Conservation (phyloP, 1,140 invertebrate species). For the Popillia japonica region DNA sequence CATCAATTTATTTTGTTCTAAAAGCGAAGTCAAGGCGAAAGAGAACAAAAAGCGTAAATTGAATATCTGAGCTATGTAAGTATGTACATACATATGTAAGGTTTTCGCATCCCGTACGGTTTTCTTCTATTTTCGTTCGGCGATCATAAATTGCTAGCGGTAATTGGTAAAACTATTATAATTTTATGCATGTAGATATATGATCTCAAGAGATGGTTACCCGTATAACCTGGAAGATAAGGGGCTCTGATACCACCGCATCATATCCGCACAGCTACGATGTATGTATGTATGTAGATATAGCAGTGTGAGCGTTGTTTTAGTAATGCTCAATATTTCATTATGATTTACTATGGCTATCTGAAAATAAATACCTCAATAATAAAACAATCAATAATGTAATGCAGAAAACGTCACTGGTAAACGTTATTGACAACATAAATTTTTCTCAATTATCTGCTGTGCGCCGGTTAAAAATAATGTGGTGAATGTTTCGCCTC, state of each 20-base stretch:
- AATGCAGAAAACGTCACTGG: slow-evolving; percentile 36
- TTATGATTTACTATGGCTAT: slow-evolving; percentile 33
- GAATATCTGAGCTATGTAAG: neutral
- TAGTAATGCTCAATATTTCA: slow-evolving; percentile 35
- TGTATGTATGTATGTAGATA: no score
- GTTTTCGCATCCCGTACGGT: neutral
- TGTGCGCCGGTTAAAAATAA: slow-evolving; percentile 22
- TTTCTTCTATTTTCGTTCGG: slow-evolving; percentile 18
- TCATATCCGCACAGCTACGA: neutral
- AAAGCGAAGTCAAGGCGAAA: neutral
- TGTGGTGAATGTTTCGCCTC: slow-evolving; percentile 34
- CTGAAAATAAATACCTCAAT: slow-evolving; percentile 36
- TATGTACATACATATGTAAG: no score
- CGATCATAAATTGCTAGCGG: neutral
- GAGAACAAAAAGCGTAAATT: neutral
- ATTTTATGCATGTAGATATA: slow-evolving; percentile 23
- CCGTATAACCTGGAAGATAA: slow-evolving; percentile 13
- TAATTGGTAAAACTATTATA: slow-evolving; percentile 29
- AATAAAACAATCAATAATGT: slow-evolving; percentile 39
- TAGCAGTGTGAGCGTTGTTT: neutral
- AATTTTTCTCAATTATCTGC: slow-evolving; percentile 37
- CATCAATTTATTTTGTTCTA: neutral
- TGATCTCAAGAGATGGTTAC: neutral
- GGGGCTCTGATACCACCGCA: neutral
- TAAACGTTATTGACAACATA: slow-evolving; percentile 40